Base-by-base conservation (phyloP, 1,140 invertebrate genomes). In the Maconellicoccus hirsutus region DNA sequence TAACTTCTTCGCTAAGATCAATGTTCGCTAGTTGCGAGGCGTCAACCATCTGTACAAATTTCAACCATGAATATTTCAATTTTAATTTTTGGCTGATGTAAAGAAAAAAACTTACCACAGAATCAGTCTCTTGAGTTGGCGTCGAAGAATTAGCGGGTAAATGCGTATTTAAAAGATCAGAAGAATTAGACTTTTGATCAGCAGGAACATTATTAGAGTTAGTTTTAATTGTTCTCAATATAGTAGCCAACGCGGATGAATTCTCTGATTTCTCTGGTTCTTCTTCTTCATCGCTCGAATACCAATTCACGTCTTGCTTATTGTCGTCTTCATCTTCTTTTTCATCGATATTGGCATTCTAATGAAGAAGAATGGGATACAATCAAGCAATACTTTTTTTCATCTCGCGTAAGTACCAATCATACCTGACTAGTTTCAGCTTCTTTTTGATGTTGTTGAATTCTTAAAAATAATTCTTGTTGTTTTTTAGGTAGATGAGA, bases 231-330 rank as follows among this genome's bases (percentile, higher is more conserved):
- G 61, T 66, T 25, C 61, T 23, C 25, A 72, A 38, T 6, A 72
- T 61, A 38, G 69, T 70, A 33, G 69, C 38, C 26, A 72, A 38
- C 3, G 69, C 2, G 7, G 71, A 42, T 8, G 61, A 19, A 72
- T 23, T 61, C 16, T 14, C 27, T 38, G 26, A 29, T 52, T 52
- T 52, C 22, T 39, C 22, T 22, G 16, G 25, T 69, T 59, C 38
- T 61, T 59, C 79, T 33, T 89, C 87, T 73, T 89, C 87, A 70
- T 91, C 88, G 74, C 87, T 88, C 0, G 87, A 89, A 77, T 90
- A 90, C 88, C 89, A 90, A 76, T 89, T 86, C 72, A 89, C 87
- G 72, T 87, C 83, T 25, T 12, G 3, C 19, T 66, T 66, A 70
- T 75, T 76, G 22, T 84, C 79, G 73, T 82, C 82, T 70, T 83